Conservation (phyloP, 2,797 vertebrate genomes). For the Linurgus olivaceus region DNA sequence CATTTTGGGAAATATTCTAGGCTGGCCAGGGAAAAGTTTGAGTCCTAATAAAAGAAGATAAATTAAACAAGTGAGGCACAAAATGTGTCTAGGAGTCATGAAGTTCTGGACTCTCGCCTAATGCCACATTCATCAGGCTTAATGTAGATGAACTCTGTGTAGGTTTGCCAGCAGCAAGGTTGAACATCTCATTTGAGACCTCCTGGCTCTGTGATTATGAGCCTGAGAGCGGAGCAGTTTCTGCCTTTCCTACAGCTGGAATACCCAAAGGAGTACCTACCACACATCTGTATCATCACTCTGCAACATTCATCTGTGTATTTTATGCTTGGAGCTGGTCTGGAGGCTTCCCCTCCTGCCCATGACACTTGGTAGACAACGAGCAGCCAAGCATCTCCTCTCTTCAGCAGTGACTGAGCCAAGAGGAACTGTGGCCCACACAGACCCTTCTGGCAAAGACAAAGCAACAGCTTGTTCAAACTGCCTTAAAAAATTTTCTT, state of each 20-base stretch:
- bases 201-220: not conserved
- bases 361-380: fast-evolving
- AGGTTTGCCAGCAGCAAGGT: constrained; percentile 26
- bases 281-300: not conserved
- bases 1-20: constrained; percentile 5
- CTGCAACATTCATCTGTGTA: not conserved
- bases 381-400: not conserved
- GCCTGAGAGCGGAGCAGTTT: not conserved
- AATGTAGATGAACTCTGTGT: not conserved
- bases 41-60: constrained; percentile 54
- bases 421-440: fast-evolving
- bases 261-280: not conserved
- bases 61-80: constrained; percentile 36
- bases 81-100: not conserved
- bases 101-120: constrained; percentile 33
- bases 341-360: not conserved
- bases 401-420: not conserved
- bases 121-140: not conserved
- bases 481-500: not conserved
- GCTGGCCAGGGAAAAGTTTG: constrained; percentile 36
- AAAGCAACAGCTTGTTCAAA: not conserved
- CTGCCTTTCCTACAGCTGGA: not conserved
- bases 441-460: not conserved
- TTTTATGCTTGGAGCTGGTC: not conserved
- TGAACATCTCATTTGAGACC: not conserved